These are phyloP conservation scores for Orycteropus afer DNA, from an alignment of 2,113 vertebrate genomes.

Conservation along the genomic window DNA sequence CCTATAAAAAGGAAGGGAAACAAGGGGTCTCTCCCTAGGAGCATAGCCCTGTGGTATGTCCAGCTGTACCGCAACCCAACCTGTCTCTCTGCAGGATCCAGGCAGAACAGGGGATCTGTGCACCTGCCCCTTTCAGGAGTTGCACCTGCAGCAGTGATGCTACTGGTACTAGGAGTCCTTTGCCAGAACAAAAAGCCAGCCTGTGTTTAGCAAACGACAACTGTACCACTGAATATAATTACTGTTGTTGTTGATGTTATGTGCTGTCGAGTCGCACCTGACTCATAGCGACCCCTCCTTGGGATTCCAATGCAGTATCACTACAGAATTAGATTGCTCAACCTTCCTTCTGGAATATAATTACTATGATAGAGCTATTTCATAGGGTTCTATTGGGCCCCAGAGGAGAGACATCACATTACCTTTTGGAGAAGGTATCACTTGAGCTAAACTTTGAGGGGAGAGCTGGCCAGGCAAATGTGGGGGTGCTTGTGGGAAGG, in stretches of 20 bases:
- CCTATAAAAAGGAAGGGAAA: neutral
- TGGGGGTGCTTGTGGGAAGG: neutral
- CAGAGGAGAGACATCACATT: neutral
- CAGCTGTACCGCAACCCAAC: too few species aligned
- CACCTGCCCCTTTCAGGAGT: neutral
- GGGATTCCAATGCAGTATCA: too few species aligned
- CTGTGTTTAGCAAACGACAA: neutral
- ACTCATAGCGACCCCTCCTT: too few species aligned
- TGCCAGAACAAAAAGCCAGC: neutral
- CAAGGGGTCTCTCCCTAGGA: neutral
- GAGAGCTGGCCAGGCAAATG: neutral
- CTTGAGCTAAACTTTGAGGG: neutral
- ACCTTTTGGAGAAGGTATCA: neutral
- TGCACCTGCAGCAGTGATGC: neutral
- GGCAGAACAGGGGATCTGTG: neutral
- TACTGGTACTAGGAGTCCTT: neutral
- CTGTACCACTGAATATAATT: neutral
- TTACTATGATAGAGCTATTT: neutral
- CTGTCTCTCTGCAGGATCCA: neutral
- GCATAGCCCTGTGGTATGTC: fast-evolving
- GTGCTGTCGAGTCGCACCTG: too few species aligned
- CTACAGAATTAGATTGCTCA: too few species aligned
- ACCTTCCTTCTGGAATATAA: too few species aligned
- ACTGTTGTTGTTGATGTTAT: too few species aligned
- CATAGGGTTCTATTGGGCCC: neutral